A percentile compares a stretch with the other conserved stretches of the same genome.
These are phyloP conservation scores for Tragelaphus eurycerus DNA, from an alignment of 2,797 vertebrate genomes.

Conservation along the genomic window DNA sequence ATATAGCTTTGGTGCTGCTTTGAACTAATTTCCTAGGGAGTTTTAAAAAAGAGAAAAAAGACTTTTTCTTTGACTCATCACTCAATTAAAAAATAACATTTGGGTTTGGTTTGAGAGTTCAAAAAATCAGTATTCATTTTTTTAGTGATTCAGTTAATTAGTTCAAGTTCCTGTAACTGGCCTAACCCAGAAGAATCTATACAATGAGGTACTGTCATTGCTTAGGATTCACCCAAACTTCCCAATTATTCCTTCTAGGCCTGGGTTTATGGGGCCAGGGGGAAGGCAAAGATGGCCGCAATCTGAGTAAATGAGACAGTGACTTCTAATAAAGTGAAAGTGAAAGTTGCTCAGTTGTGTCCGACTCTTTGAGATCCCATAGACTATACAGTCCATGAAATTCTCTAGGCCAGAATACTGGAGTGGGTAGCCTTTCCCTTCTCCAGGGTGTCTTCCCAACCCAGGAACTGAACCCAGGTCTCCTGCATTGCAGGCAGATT, in stretches of 20 bases:
- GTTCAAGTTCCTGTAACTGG: background rate
- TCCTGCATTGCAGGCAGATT: background rate
- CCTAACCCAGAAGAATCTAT: conserved; percentile 29
- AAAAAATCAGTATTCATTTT: conserved; percentile 45
- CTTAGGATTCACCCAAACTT: background rate
- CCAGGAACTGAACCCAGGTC: background rate
- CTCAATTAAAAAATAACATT: conserved; percentile 60
- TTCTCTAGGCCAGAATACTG: background rate
- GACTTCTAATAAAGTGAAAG: background rate
- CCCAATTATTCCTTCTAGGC: background rate
- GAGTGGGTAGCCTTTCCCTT: background rate
- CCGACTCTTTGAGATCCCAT: background rate
- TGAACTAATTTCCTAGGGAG: conserved; percentile 55
- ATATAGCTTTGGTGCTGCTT: conserved; percentile 38
- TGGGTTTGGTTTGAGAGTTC: conserved; percentile 43
- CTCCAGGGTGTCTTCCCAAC: background rate
- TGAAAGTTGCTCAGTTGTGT: background rate
- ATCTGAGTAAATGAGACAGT: background rate
- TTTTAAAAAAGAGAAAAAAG: background rate
- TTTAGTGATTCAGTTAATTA: conserved; percentile 45
- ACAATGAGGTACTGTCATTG: background rate
- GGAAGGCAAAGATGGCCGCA: background rate
- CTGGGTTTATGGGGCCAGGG: background rate
- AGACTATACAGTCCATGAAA: background rate
- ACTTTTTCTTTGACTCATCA: conserved; percentile 53